Evolutionary conservation across 2,797 vertebrate genomes (phyloP).

Genomic region (Coluber constrictor): DNA sequence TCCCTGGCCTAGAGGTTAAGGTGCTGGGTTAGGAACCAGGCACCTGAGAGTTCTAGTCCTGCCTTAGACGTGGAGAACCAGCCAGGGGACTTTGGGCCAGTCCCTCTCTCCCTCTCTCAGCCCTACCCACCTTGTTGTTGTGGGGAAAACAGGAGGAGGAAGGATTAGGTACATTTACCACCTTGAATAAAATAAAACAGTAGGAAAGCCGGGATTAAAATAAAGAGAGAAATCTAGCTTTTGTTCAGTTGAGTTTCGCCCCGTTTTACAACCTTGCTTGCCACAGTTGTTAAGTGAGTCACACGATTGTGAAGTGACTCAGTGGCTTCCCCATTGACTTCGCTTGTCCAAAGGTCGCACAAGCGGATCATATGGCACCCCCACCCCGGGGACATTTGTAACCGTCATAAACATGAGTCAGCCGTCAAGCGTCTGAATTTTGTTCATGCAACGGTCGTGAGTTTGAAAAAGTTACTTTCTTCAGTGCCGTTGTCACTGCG

Average conservation of each 20-base stretch:
- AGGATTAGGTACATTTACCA: background rate
- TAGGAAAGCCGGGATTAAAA: background rate
- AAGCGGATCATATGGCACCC: background rate
- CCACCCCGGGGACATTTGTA: rapidly evolving
- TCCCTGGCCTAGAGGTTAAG: background rate
- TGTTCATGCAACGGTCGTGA: too few species aligned
- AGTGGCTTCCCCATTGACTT: background rate
- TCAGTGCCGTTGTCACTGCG: background rate
- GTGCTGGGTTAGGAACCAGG: background rate
- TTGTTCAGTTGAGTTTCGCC: background rate
- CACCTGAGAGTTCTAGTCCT: background rate
- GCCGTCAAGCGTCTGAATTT: too few species aligned
- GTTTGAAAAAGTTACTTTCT: too few species aligned
- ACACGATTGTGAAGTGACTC: background rate
- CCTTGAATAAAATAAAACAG: background rate
- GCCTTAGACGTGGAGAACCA: background rate
- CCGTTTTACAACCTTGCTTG: background rate
- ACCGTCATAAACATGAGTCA: background rate
- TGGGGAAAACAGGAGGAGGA: background rate
- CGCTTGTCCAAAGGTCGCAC: background rate
- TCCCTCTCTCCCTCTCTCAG: background rate
- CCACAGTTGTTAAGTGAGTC: background rate
- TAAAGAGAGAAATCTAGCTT: background rate
- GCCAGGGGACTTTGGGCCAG: background rate
- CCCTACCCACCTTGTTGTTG: background rate